These are phyloP conservation scores for Troides oblongomaculatus DNA, from an alignment of 2,888 invertebrate genomes.

Conservation along the genomic window DNA sequence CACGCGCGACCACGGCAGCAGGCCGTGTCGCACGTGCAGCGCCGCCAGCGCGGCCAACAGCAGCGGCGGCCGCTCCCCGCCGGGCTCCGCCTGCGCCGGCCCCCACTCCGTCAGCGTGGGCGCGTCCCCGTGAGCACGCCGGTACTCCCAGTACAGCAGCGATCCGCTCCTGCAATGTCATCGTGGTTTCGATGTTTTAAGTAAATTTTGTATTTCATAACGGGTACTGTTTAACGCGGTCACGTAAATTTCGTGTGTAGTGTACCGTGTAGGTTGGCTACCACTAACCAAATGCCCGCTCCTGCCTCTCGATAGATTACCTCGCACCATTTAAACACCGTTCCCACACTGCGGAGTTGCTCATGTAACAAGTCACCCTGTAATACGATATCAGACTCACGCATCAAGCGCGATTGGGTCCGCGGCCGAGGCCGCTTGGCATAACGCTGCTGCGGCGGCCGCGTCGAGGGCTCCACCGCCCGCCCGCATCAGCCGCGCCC, in stretches of 20 bases:
- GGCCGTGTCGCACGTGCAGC: conserved; percentile 55
- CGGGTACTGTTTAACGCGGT: too few relatives aligned
- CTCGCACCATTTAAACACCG: too few relatives aligned
- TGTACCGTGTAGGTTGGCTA: too few relatives aligned
- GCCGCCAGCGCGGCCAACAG: conserved; percentile 58
- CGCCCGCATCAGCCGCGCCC: conserved; percentile 82
- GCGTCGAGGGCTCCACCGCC: conserved; percentile 90
- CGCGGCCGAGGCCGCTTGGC: conserved; percentile 86
- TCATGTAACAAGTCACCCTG: too few relatives aligned
- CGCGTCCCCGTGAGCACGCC: conserved; percentile 55
- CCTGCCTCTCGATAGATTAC: too few relatives aligned
- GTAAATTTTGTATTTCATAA: too few relatives aligned
- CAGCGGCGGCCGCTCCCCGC: conserved; percentile 42
- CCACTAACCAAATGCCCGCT: too few relatives aligned
- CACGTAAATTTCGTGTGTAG: too few relatives aligned
- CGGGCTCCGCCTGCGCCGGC: conserved; percentile 30
- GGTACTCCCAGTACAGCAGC: conserved; percentile 86
- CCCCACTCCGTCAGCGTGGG: conserved; percentile 77
- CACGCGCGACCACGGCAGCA: conserved; percentile 55
- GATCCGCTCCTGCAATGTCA: conserved; percentile 84
- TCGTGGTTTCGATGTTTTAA: too few relatives aligned
- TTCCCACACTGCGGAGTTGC: too few relatives aligned
- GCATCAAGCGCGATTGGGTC: conserved; percentile 88
- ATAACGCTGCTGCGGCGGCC: conserved; percentile 85
- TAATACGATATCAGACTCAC: conserved; percentile 66